Percentiles rank a stretch among this genome's conserved stretches.
These are phyloP conservation scores for Galerucella calmariensis DNA, from an alignment of 2,888 invertebrate species.

Conservation along the genomic window DNA sequence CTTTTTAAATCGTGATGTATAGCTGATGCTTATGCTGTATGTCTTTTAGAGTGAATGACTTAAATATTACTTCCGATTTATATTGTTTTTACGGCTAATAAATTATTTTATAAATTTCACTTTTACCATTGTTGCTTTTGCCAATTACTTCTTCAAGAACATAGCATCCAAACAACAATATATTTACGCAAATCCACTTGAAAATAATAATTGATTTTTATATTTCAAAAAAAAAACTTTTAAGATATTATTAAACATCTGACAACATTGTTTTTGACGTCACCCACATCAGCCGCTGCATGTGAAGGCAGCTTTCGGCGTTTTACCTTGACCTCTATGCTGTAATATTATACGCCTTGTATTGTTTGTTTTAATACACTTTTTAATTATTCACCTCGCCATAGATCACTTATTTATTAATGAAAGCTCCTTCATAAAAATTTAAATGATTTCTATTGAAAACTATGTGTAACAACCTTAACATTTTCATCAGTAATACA, in stretches of 20 bases:
- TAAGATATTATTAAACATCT: background rate
- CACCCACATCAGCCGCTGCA: conserved; percentile 23
- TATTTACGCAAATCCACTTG: no score
- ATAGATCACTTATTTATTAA: conserved; percentile 15
- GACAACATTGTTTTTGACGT: conserved; percentile 26
- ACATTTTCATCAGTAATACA: no score
- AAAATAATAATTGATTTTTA: background rate
- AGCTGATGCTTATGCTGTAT: no score
- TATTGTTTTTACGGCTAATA: no score
- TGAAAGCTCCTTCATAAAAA: conserved; percentile 4
- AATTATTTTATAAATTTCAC: no score
- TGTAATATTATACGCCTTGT: conserved; percentile 28
- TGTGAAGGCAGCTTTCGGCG: conserved; percentile 27
- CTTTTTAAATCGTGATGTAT: no score
- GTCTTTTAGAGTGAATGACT: no score
- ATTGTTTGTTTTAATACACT: conserved; percentile 14
- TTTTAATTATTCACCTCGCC: conserved; percentile 1
- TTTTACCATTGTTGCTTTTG: no score
- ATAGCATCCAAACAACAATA: no score
- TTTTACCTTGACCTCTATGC: conserved; percentile 45
- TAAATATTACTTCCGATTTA: no score
- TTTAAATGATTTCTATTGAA: background rate
- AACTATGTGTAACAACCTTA: background rate
- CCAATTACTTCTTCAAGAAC: no score
- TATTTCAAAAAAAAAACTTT: background rate